Percentiles rank a stretch among this genome's conserved stretches.
phyloP scores from a whole-genome alignment of 2,888 invertebrate species.

The Eupithecia tripunctaria region DNA sequence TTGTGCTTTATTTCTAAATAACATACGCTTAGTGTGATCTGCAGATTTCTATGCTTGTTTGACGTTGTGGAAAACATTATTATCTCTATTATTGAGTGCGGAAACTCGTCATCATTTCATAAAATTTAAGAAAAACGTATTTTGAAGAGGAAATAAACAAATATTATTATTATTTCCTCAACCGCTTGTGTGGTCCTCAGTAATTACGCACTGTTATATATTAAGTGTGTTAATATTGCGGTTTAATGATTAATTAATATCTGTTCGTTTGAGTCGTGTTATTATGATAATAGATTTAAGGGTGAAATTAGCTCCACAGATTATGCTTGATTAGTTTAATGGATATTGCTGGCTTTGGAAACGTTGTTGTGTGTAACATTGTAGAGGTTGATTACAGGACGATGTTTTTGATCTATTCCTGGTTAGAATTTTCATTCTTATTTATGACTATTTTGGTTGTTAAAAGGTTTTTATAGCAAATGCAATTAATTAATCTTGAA shows the following conservation, averaged over 20 bases:
- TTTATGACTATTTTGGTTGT: background rate
- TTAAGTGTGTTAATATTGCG: slow-evolving; percentile 40
- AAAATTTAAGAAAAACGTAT: too few species aligned
- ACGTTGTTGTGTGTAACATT: background rate
- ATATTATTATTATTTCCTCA: too few species aligned
- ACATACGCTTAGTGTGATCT: too few species aligned
- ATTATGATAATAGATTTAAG: too few species aligned
- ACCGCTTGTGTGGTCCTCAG: background rate
- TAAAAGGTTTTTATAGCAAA: too few species aligned
- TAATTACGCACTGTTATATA: slow-evolving; percentile 31
- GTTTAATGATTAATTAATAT: slow-evolving; percentile 43
- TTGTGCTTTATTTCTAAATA: too few species aligned
- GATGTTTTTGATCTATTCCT: background rate
- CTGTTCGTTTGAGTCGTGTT: slow-evolving; percentile 29
- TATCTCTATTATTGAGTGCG: background rate
- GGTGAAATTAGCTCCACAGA: slow-evolving; percentile 25
- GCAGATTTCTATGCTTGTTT: too few species aligned
- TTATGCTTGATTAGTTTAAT: background rate
- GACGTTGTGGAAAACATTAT: too few species aligned
- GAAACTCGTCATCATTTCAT: background rate
- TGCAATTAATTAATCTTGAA: too few species aligned
- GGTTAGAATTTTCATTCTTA: background rate
- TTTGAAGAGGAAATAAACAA: too few species aligned
- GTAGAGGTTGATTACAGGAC: background rate
- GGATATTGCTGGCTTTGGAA: background rate